Conservation (phyloP, 1,140 invertebrate genomes). For the Bombus terrestris region DNA sequence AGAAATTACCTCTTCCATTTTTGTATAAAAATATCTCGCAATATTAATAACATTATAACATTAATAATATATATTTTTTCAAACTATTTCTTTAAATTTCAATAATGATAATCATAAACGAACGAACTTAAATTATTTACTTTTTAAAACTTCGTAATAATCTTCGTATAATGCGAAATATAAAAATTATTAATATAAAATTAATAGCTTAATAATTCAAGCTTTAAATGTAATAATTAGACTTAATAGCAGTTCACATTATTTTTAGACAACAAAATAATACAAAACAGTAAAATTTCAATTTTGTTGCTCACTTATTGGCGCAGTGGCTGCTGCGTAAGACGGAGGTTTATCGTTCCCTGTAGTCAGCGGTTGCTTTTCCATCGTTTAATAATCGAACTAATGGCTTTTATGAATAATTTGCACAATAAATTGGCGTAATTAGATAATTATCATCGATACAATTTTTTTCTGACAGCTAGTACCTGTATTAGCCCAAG, state of each 20-base stretch:
- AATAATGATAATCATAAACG: neutral
- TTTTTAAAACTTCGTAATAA: neutral
- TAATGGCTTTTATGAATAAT: neutral
- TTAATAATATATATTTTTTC: neutral
- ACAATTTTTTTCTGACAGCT: constrained; percentile 21
- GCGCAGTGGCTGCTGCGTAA: constrained; percentile 58
- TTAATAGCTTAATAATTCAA: too few species aligned
- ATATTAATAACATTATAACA: neutral
- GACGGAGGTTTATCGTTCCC: constrained; percentile 66
- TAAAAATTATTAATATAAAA: neutral
- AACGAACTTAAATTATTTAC: neutral
- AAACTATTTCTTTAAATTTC: neutral
- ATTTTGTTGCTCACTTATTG: constrained; percentile 52
- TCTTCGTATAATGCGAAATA: neutral
- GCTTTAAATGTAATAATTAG: neutral
- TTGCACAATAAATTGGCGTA: neutral
- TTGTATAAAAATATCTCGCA: neutral
- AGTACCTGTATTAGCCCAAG: neutral
- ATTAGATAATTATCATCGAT: constrained; percentile 29
- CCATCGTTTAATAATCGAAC: constrained; percentile 49
- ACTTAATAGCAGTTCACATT: neutral
- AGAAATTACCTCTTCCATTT: neutral
- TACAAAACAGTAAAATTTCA: constrained; percentile 1
- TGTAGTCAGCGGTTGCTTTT: constrained; percentile 66
- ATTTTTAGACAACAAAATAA: neutral